Conservation (phyloP, 2,113 vertebrate genomes). For the Thalassarche chlororhynchos region DNA sequence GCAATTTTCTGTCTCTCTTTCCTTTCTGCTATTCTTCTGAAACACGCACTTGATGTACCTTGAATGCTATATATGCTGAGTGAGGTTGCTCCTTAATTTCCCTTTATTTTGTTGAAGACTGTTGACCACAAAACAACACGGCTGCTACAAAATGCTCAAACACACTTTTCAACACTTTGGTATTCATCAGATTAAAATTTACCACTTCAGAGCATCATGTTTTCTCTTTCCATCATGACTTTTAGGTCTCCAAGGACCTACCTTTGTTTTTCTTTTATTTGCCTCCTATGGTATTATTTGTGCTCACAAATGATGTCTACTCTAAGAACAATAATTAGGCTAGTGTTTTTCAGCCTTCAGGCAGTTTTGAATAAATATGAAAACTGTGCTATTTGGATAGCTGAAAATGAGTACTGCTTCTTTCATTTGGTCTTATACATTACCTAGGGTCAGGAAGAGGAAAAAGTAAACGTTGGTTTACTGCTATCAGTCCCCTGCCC, state of each 20-base stretch:
- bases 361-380: constrained; percentile 14
- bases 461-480: neutral
- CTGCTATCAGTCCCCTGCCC: neutral
- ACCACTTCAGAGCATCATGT: neutral
- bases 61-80: neutral
- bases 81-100: neutral
- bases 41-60: neutral
- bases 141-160: neutral
- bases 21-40: neutral
- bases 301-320: neutral
- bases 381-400: neutral
- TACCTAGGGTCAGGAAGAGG: neutral
- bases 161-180: neutral
- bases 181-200: neutral
- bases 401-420: neutral
- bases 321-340: neutral
- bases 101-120: neutral
- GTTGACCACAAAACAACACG: neutral
- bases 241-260: neutral
- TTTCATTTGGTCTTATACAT: neutral
- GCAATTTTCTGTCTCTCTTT: neutral
- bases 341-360: neutral
- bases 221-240: neutral
- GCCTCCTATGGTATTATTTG: neutral
- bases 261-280: constrained; percentile 3